Evolutionary conservation across 30 jellyfish, hydroid and myxozoan species (phyloP).

Genomic region (Sanderia malayensis): DNA sequence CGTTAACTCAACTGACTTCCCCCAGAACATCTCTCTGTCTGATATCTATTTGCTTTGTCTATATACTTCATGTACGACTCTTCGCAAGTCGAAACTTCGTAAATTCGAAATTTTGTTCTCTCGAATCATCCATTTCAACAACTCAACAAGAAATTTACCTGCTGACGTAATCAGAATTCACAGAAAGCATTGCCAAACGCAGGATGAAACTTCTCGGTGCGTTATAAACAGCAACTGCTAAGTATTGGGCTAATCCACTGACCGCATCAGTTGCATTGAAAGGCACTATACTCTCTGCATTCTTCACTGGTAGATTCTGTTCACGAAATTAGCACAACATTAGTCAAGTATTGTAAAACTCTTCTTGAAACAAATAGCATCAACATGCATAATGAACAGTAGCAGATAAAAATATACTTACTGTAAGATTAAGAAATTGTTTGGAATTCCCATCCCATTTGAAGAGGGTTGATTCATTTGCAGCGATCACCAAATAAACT

Average conservation of each 20-base stretch:
- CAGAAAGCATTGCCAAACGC: constrained; percentile 46
- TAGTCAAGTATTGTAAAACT: neutral
- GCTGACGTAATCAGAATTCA: constrained; percentile 48
- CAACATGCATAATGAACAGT: no score
- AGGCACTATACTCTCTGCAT: constrained; percentile 44
- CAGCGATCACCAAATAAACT: constrained; percentile 55
- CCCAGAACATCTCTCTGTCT: no score
- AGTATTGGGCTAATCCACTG: constrained; percentile 22
- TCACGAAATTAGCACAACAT: neutral
- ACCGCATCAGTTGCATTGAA: constrained; percentile 32
- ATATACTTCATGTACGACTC: no score
- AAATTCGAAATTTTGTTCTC: neutral
- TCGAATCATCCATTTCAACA: neutral
- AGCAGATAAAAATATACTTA: constrained; percentile 8
- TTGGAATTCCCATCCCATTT: constrained; percentile 22
- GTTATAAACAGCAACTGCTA: constrained; percentile 34
- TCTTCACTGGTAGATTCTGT: constrained; percentile 43
- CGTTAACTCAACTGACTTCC: no score
- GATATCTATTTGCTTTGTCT: no score
- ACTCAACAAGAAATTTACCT: constrained; percentile 50
- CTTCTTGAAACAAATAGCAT: no score
- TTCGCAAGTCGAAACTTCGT: no score
- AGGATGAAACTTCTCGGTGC: constrained; percentile 30
- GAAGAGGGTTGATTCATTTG: constrained; percentile 37
- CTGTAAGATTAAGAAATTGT: constrained; percentile 35